Evolutionary conservation across 2,888 invertebrate species (phyloP), one percentile per base, ranked within the genome.

Genomic region (Drosophila infuscata): DNA sequence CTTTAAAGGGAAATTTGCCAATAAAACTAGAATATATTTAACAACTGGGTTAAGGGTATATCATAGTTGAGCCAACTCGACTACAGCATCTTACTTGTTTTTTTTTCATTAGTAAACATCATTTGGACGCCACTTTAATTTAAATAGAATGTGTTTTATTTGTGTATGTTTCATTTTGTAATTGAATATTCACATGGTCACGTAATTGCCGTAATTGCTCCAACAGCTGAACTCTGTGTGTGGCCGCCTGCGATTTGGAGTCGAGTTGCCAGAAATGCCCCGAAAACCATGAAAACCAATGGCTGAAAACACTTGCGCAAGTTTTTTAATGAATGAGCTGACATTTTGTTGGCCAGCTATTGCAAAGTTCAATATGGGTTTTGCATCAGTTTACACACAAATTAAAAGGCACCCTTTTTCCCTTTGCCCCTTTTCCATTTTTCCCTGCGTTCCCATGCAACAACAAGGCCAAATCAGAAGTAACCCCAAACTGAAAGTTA

Each of bases 321-420:
- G 71, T 83, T 80, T 76, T 73, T 73, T 86, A 84, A 84, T 84
- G 87, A 88, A 83, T 81, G 81, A 83, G 81, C 89, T 88, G 84
- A 88, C 84, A 84, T 84, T 84, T 81, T 81, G 77, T 59, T 77
- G 65, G 81, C 66, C 67, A 70, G 72, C 67, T 58, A 68, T 56
- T 61, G 72, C 64, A 88, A 86, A 88, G 89, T 84, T 84, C 81
- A 86, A 88, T 84, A 88, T 88, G 83, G 87, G 86, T 76, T 81
- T 81, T 79, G 76, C 83, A 86, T 86, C 86, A 70, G 83, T 74
- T 86, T 88, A 83, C 87, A 86, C 79, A 83, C 81, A 84, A 84
- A 88, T 88, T 86, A 84, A 83, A 81, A 88, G 20, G 78, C 69
- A 59, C 65, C 41, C 20, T 25, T 38, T 25, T 25, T 3, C 25